Conservation (phyloP, 2,888 invertebrate genomes). For the Apodemia duryi region DNA sequence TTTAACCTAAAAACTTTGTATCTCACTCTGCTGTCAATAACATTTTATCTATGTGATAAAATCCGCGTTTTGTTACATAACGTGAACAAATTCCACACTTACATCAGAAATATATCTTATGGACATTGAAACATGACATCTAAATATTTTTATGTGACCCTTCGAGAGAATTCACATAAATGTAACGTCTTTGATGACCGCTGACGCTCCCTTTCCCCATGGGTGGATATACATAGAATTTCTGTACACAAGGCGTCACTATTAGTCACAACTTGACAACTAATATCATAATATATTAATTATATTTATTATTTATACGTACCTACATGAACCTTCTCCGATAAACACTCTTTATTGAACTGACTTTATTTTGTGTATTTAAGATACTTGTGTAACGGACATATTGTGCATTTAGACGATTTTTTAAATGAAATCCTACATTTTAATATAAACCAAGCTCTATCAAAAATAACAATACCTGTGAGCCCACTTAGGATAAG, state of each 20-base stretch:
- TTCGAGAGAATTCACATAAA: too few relatives aligned
- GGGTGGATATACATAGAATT: background rate
- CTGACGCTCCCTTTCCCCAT: too few relatives aligned
- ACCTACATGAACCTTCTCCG: conserved; percentile 8
- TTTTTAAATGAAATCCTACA: too few relatives aligned
- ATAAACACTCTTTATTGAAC: conserved; percentile 2
- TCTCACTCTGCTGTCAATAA: conserved; percentile 4
- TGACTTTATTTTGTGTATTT: conserved; percentile 3
- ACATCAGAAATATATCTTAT: conserved; percentile 1
- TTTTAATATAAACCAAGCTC: too few relatives aligned
- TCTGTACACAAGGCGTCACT: background rate
- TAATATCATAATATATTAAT: background rate
- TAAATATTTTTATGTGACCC: too few relatives aligned
- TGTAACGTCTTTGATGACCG: too few relatives aligned
- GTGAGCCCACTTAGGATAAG: too few relatives aligned
- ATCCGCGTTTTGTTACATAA: conserved; percentile 6
- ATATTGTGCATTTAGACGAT: too few relatives aligned
- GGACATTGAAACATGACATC: background rate
- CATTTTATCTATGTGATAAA: conserved; percentile 9
- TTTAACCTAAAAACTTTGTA: conserved; percentile 1
- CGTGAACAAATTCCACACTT: background rate
- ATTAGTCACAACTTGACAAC: background rate
- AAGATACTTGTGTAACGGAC: background rate
- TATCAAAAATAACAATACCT: too few relatives aligned
- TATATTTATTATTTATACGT: conserved; percentile 9